Base-by-base conservation (phyloP, 2,113 vertebrate genomes). In the Anguilla japonica region DNA sequence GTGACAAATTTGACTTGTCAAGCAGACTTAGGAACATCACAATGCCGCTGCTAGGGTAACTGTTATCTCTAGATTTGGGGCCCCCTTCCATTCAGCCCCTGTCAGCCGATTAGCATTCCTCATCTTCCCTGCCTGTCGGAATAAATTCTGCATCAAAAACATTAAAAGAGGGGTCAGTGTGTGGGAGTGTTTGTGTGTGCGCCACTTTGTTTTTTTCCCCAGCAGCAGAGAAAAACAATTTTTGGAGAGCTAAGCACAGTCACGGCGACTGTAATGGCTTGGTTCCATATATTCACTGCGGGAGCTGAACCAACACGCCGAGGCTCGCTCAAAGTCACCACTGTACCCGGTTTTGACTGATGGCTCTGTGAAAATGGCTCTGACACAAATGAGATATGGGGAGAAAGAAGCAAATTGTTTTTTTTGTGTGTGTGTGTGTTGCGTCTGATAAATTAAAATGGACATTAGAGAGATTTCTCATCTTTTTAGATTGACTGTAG, bases 401-500 rank as follows among this genome's bases (percentile, higher is more conserved):
- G 79, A 57, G 18, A 60, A 63, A 83, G 85, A 90, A 87, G 82
- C 57, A 83, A 85, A 89, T 84, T 84, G 82, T 89, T 88, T 83
- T 91, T 91, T 83, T 90, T 87, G 26, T 87, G 34, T 34, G 34
- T 34, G 34, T 90, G n/a, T 86, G 34, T 84, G 83, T 85, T 88
- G 87, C 41, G 14, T 7, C 57, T 89, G 88, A 89, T 88, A 87
- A 93, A 94, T 92, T 79, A 71, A 88, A 92, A 85, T 86, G 85
- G 94, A 94, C 88, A 1, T 75, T 60, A 84, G 87, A 90, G 89
- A 82, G 88, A 84, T 91, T 92, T 92, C 88, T 93, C 92, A 86
- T 92, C 84, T 89, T 86, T 90, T 90, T 87, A 87, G 91, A 92
- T 88, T 91, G 92, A 93, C 90, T 88, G 87, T 50, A 26, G 88